Evolutionary conservation across 2,888 invertebrate species (phyloP).

Genomic region (Cheilosia impressa): DNA sequence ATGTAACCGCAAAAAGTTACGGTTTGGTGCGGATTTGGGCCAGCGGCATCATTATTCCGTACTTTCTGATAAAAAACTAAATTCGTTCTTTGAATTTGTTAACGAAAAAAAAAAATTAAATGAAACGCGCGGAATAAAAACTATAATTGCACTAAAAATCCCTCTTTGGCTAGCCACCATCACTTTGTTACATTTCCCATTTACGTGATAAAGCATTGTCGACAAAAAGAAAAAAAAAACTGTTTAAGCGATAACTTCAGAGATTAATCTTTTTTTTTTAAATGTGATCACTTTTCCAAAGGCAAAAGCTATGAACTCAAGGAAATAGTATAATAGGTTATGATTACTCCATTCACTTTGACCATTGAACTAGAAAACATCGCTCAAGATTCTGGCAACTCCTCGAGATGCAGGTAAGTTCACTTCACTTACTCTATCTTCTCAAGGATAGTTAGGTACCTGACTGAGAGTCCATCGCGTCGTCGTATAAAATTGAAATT

Average conservation of each 20-base stretch:
- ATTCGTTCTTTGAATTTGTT: no score
- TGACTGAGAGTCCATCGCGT: constrained; percentile 5
- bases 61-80: no score
- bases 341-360: constrained; percentile 63
- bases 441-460: constrained; percentile 8
- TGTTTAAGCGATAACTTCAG: background rate
- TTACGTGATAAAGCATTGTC: no score
- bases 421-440: constrained; percentile 52
- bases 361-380: constrained; percentile 48
- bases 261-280: constrained; percentile 1
- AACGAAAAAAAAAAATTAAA: no score
- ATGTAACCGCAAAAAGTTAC: no score
- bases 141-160: no score
- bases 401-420: constrained; percentile 59
- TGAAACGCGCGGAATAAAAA: no score
- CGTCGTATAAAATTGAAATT: constrained; percentile 56
- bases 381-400: constrained; percentile 45
- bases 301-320: background rate
- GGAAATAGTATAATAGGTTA: constrained; percentile 44
- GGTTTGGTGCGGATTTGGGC: no score
- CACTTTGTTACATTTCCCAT: no score
- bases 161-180: no score
- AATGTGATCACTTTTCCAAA: constrained; percentile 3
- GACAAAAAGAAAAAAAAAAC: no score
- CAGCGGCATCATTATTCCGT: no score